These are phyloP conservation scores for Trachymyrmex cornetzi DNA, from an alignment of 1,140 invertebrate species.

Conservation along the genomic window DNA sequence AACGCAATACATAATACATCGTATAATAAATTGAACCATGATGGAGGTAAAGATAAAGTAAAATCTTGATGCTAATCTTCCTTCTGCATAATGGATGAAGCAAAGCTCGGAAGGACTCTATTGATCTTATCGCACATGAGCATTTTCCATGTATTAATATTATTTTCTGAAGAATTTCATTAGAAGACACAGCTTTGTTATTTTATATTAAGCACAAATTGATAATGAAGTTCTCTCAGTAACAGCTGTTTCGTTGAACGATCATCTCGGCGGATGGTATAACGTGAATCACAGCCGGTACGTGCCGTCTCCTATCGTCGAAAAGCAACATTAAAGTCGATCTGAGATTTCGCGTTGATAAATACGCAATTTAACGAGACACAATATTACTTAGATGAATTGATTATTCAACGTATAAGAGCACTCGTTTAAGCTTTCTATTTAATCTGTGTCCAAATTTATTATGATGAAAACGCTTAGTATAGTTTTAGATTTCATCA, in stretches of 20 bases:
- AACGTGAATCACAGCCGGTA: not conserved
- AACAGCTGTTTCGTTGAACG: not conserved
- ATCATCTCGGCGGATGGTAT: slow-evolving; percentile 46
- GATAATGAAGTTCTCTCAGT: slow-evolving; percentile 35
- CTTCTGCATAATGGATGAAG: slow-evolving; percentile 39
- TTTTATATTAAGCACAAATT: slow-evolving; percentile 17
- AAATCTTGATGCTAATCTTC: slow-evolving; percentile 49
- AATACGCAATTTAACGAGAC: not conserved
- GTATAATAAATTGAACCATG: slow-evolving; percentile 20
- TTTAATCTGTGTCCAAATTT: slow-evolving; percentile 6
- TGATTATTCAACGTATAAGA: not conserved
- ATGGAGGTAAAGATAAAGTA: slow-evolving; percentile 21
- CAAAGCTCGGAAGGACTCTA: not conserved
- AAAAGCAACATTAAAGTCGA: slow-evolving; percentile 35
- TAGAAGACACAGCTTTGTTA: not conserved
- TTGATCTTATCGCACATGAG: slow-evolving; percentile 13
- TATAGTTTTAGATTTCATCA: not conserved
- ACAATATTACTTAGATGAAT: not conserved
- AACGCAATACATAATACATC: slow-evolving; percentile 78
- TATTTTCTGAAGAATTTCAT: not conserved
- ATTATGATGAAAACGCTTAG: not conserved
- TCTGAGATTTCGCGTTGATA: slow-evolving; percentile 39
- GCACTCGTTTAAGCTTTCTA: not conserved
- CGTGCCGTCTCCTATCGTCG: slow-evolving; percentile 47
- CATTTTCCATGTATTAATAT: not conserved